These are phyloP conservation scores for Vireo griseus DNA, from an alignment of 2,797 vertebrate species.

Conservation along the genomic window DNA sequence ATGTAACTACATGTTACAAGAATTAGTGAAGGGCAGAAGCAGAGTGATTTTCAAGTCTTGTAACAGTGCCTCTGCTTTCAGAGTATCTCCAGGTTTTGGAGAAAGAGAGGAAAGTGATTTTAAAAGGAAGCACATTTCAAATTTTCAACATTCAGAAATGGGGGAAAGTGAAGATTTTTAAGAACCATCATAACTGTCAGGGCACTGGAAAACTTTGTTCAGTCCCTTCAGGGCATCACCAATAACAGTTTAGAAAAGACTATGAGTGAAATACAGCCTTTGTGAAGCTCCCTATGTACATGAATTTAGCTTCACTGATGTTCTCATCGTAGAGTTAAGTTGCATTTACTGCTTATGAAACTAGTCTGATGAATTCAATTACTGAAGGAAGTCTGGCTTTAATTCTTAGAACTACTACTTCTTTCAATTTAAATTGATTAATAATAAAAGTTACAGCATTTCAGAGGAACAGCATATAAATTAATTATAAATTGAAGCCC, in stretches of 20 bases:
- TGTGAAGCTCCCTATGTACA: not conserved
- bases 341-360: not conserved
- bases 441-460: conserved; percentile 56
- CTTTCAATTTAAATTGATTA: conserved; percentile 58
- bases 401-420: conserved; percentile 48
- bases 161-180: not conserved
- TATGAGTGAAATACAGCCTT: not conserved
- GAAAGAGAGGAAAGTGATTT: not conserved
- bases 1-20: not conserved
- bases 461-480: conserved; percentile 53
- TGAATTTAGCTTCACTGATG: not conserved
- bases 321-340: not conserved
- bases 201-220: not conserved
- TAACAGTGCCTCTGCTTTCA: not conserved
- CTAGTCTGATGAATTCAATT: conserved; percentile 37
- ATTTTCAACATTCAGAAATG: not conserved
- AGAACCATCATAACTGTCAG: not conserved
- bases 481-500: conserved; percentile 63
- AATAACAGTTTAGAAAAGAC: not conserved
- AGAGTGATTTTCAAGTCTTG: not conserved
- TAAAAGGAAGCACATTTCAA: not conserved
- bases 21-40: not conserved
- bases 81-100: not conserved
- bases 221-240: not conserved
- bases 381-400: conserved; percentile 57